Percentiles rank a stretch among this genome's conserved stretches.
Evolutionary conservation across 2,888 invertebrate species (phyloP).

Genomic region (Portevinia maculata): DNA sequence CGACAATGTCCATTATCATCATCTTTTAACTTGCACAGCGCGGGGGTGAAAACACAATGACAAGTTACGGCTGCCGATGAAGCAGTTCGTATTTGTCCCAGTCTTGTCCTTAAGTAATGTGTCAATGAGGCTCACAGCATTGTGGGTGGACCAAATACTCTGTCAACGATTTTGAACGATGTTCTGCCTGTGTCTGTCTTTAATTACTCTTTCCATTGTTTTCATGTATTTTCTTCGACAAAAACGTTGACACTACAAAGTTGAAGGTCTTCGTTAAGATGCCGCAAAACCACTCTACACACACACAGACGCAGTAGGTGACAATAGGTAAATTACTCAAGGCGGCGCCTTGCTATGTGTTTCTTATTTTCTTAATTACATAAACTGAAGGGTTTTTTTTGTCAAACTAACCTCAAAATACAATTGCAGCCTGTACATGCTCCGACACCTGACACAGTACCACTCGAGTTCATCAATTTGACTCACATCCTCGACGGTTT

Average conservation of each 20-base stretch:
- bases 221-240: slow-evolving; percentile 50
- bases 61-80: slow-evolving; percentile 18
- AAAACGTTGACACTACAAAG: slow-evolving; percentile 64
- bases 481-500: slow-evolving; percentile 74
- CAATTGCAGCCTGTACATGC: slow-evolving; percentile 81
- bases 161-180: slow-evolving; percentile 33
- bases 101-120: slow-evolving; percentile 69
- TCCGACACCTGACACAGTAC: slow-evolving; percentile 81
- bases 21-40: slow-evolving; percentile 31
- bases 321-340: slow-evolving; percentile 58
- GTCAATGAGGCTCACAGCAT: slow-evolving; percentile 59
- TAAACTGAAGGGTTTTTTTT: not conserved
- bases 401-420: slow-evolving; percentile 80
- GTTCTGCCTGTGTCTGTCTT: slow-evolving; percentile 12
- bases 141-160: slow-evolving; percentile 8
- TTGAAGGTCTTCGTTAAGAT: slow-evolving; percentile 70
- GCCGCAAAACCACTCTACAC: slow-evolving; percentile 47
- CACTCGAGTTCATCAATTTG: slow-evolving; percentile 78
- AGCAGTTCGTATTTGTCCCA: slow-evolving; percentile 63
- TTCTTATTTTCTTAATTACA: slow-evolving; percentile 38
- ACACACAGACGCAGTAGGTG: slow-evolving; percentile 7
- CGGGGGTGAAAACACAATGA: slow-evolving; percentile 37
- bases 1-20: slow-evolving; percentile 47
- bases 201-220: slow-evolving; percentile 61
- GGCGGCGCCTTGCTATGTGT: slow-evolving; percentile 15